Evolutionary conservation across 2,113 vertebrate species (phyloP), one percentile per base, ranked within the genome.

Genomic region (Antennarius striatus): DNA sequence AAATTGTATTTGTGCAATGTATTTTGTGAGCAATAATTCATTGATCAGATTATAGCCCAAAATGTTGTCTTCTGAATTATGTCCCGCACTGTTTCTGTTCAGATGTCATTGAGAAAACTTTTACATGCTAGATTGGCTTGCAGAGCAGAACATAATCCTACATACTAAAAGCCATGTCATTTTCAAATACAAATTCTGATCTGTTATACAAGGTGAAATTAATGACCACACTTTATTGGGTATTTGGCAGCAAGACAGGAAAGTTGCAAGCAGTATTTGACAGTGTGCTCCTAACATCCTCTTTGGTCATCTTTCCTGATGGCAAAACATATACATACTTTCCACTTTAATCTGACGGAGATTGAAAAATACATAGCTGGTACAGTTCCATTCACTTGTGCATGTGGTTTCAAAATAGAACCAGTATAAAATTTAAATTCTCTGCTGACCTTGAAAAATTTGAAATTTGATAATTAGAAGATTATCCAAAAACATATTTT

Each of bases 171-270:
- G 56, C 43, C 14, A 47, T 22, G 28, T 56, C 42, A 48, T 14
- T 32, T 47, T 56, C 3, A 15, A 74, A 71, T 68, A 32, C 50
- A 30, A 47, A 63, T 49, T 42, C 15, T 42, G 51, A 67, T 71
- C 47, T 85, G 68, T 79, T 71, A 75, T 65, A 80, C 71, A 75
- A 64, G 46, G 59, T 58, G 36, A 74, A 80, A 84, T 63, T 55
- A 69, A 75, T 85, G 56, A 70, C n/a, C n/a, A 43, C 65, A 59
- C 70, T 75, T 78, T 86, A 82, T 77, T 80, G 70, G 77, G 62
- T 74, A 73, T 72, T 82, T 87, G 85, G 82, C 85, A 75, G 66
- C 63, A 73, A 49, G 46, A 77, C 79, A 82, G 75, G 79, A 79
- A 84, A 68, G 76, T 42, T 62, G 49, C 71, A 76, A 48, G 57